These are phyloP conservation scores for Philhelius pedissequus DNA, from an alignment of 2,888 invertebrate genomes.

Conservation along the genomic window DNA sequence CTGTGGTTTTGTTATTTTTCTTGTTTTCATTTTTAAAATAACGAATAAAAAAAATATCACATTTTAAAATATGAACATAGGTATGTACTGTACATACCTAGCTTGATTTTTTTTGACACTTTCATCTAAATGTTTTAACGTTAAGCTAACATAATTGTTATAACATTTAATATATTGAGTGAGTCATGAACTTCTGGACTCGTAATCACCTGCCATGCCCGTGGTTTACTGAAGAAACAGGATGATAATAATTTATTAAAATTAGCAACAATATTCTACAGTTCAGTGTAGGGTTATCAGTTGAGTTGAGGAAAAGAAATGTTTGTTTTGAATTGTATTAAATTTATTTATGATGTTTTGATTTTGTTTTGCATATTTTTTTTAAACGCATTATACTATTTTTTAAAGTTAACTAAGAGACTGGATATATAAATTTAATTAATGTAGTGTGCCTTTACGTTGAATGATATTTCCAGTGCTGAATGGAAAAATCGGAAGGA, in stretches of 20 bases:
- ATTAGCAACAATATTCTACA: constrained; percentile 38
- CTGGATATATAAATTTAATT: too few relatives aligned
- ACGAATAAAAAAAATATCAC: too few relatives aligned
- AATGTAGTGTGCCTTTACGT: too few relatives aligned
- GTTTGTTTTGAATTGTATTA: background rate
- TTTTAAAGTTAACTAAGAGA: too few relatives aligned
- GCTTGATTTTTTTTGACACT: background rate
- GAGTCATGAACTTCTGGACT: constrained; percentile 28
- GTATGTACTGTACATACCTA: too few relatives aligned
- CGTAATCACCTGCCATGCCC: constrained; percentile 30
- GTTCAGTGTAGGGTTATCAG: constrained; percentile 45
- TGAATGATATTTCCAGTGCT: too few relatives aligned
- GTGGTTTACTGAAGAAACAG: constrained; percentile 7
- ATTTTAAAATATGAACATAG: too few relatives aligned
- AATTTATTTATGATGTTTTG: background rate
- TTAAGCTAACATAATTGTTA: background rate
- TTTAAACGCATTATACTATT: too few relatives aligned
- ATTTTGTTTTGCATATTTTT: too few relatives aligned
- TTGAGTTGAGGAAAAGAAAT: background rate
- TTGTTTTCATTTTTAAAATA: too few relatives aligned
- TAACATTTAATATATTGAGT: background rate
- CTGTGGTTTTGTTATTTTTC: too few relatives aligned
- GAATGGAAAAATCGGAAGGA: too few relatives aligned
- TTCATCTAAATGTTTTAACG: background rate
- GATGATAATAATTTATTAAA: constrained; percentile 28